Conservation (phyloP, 2,888 invertebrate genomes). For the Brachypterus glaber region DNA sequence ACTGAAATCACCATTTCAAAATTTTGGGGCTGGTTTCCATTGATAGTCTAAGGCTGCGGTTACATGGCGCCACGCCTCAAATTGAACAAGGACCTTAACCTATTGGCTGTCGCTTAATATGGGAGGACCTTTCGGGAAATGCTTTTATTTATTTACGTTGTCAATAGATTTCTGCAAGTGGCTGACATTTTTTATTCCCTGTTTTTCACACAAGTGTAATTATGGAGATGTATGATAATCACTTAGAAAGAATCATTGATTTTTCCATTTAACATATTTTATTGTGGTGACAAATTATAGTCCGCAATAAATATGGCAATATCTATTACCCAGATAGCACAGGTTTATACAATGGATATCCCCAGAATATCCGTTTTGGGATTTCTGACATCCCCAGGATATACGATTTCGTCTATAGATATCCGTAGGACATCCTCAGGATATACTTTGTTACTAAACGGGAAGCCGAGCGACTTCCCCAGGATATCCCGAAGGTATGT, state of each 20-base stretch:
- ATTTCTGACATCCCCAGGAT: too few species aligned
- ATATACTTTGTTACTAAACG: too few species aligned
- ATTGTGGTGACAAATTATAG: conserved; percentile 24
- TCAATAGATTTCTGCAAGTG: conserved; percentile 40
- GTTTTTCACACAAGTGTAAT: conserved; percentile 37
- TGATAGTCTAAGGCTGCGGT: conserved; percentile 35
- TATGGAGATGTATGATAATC: conserved; percentile 39
- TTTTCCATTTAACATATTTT: conserved; percentile 22
- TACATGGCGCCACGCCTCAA: conserved; percentile 29
- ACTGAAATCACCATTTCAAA: conserved; percentile 37
- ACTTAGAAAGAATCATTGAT: conserved; percentile 26
- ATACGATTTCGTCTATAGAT: too few species aligned
- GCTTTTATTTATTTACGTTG: conserved; percentile 33
- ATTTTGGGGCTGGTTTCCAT: conserved; percentile 35
- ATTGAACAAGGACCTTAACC: conserved; percentile 17
- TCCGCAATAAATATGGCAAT: too few species aligned
- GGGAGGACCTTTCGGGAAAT: conserved; percentile 28
- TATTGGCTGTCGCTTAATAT: conserved; percentile 30
- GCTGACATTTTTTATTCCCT: conserved; percentile 40
- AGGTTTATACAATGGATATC: too few species aligned
- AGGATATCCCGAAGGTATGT: too few species aligned
- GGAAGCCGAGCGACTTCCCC: too few species aligned
- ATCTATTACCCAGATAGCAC: too few species aligned
- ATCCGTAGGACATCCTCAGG: too few species aligned
- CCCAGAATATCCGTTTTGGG: too few species aligned